Percentiles rank a stretch among this genome's conserved stretches.
Evolutionary conservation across 2,113 vertebrate genomes (phyloP).

Genomic region (Hippocampus barbouri): DNA sequence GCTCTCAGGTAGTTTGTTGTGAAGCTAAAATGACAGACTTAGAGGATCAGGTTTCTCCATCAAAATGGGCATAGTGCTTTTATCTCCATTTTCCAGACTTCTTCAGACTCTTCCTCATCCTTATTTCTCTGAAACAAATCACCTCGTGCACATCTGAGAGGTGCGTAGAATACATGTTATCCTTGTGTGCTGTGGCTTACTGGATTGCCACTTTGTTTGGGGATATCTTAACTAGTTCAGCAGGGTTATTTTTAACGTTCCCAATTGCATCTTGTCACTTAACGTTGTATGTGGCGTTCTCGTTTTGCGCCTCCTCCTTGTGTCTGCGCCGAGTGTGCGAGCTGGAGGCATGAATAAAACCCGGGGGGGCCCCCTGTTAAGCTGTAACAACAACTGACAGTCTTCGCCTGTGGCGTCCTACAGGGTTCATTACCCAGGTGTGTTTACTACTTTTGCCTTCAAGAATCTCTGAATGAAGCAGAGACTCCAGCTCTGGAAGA

Average conservation of each 20-base stretch:
- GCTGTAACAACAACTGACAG: conserved; percentile 65
- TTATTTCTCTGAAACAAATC: conserved; percentile 30
- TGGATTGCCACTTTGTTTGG: conserved; percentile 23
- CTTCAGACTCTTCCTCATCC: conserved; percentile 1
- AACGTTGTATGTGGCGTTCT: conserved; percentile 28
- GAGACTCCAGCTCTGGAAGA: conserved; percentile 29
- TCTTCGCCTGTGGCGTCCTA: conserved; percentile 53
- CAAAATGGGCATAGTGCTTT: conserved; percentile 39
- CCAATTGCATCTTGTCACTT: conserved; percentile 48
- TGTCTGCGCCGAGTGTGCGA: conserved; percentile 38
- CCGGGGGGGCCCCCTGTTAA: conserved; percentile 38
- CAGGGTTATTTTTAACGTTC: conserved; percentile 54
- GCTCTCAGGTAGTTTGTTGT: conserved; percentile 24
- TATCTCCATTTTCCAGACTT: conserved; percentile 44
- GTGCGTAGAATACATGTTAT: conserved; percentile 23
- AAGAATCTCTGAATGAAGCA: conserved; percentile 33
- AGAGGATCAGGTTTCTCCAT: conserved; percentile 14
- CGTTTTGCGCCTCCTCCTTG: conserved; percentile 36
- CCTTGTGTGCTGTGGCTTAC: conserved; percentile 16
- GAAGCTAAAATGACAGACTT: conserved; percentile 12
- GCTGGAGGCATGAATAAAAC: conserved; percentile 53
- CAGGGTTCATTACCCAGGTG: conserved; percentile 57
- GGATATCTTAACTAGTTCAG: conserved; percentile 25
- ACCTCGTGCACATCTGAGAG: conserved; percentile 26
- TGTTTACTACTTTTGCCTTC: conserved; percentile 58